phyloP scores from a whole-genome alignment of 1,140 invertebrate species.

The Penaeus indicus region DNA sequence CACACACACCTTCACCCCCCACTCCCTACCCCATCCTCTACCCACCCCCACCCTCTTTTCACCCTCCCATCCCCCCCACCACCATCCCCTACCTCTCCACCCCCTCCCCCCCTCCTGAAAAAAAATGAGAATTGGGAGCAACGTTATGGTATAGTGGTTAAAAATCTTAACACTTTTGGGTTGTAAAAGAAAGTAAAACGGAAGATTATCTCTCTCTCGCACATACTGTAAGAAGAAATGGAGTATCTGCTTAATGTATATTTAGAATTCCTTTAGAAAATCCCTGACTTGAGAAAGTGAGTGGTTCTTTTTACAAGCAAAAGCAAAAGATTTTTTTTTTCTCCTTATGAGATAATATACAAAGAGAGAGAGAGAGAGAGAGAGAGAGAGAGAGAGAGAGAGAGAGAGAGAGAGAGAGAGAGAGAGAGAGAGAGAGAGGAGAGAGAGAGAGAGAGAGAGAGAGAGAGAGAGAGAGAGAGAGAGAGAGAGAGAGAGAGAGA shows the following conservation, averaged over 20 bases:
- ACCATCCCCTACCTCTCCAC: not conserved
- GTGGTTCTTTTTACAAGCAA: no score
- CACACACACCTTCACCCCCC: not conserved
- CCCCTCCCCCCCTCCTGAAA: not conserved
- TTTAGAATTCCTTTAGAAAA: no score
- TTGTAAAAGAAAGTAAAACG: no score
- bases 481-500: conserved; percentile 33
- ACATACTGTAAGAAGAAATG: no score
- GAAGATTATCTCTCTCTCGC: no score
- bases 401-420: not conserved
- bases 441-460: conserved; percentile 30
- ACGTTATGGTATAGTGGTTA: no score
- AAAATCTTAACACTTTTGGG: no score
- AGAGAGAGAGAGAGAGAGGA: conserved; percentile 5
- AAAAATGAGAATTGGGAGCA: not conserved
- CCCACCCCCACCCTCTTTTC: not conserved
- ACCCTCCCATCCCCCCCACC: not conserved
- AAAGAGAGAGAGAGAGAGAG: not conserved
- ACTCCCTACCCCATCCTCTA: not conserved
- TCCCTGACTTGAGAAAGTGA: no score
- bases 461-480: conserved; percentile 19
- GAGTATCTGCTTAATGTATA: no score
- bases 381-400: not conserved
- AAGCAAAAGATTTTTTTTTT: no score
- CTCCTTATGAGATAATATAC: no score